These are phyloP conservation scores for Sakesphorus luctuosus DNA, from an alignment of 2,113 vertebrate genomes.

Conservation along the genomic window DNA sequence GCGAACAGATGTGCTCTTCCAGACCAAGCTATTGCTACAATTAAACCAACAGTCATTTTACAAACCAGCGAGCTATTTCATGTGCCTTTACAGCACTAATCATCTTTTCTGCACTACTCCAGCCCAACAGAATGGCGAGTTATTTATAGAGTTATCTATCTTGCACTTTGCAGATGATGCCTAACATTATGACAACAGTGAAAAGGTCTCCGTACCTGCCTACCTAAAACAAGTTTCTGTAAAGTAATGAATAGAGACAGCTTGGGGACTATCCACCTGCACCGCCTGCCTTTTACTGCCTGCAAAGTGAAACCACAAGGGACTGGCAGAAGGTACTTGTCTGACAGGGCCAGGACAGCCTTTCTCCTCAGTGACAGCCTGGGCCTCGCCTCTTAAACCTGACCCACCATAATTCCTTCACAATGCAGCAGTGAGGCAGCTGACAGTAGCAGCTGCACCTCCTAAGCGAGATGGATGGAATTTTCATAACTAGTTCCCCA, in stretches of 20 bases:
- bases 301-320: slow-evolving; percentile 78
- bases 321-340: slow-evolving; percentile 80
- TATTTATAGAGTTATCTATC: slow-evolving; percentile 74
- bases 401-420: slow-evolving; percentile 91
- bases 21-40: slow-evolving; percentile 42
- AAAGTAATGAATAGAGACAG: slow-evolving; percentile 98
- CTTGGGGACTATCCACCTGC: slow-evolving; percentile 88
- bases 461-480: slow-evolving; percentile 99
- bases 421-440: slow-evolving; percentile 77
- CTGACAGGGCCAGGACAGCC: slow-evolving; percentile 92
- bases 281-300: slow-evolving; percentile 78
- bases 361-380: slow-evolving; percentile 87
- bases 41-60: slow-evolving; percentile 65
- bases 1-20: slow-evolving; percentile 61
- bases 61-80: slow-evolving; percentile 56
- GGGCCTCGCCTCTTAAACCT: slow-evolving; percentile 84
- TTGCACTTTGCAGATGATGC: slow-evolving; percentile 75
- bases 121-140: background rate
- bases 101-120: background rate
- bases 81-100: background rate
- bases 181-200: slow-evolving; percentile 88
- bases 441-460: slow-evolving; percentile 99
- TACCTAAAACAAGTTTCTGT: slow-evolving; percentile 85
- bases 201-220: slow-evolving; percentile 91
- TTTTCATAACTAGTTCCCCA: slow-evolving; percentile 99